Base-by-base conservation (phyloP, 2,113 vertebrate genomes). In the Bos taurus region DNA sequence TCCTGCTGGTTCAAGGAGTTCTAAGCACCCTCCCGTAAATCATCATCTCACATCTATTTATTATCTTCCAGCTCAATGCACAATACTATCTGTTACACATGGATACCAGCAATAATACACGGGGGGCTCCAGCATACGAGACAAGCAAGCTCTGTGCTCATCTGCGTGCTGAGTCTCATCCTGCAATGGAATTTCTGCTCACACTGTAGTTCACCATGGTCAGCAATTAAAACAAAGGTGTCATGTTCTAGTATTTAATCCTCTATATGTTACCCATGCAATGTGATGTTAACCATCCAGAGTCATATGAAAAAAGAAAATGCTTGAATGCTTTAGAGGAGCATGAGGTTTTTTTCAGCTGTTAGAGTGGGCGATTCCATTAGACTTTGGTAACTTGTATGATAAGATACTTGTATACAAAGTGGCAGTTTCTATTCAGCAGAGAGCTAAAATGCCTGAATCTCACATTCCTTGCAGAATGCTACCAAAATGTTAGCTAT, bases 1-100 rank as follows among this genome's bases (percentile, higher is more conserved):
- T 98, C 97, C 98, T 91, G 93, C 98, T 94, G 97, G 98, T 98
- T 99, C 98, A 98, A 98, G 98, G 98, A 98, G 97, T 99, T 99
- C 97, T 97, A 98, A 98, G 96, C 98, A 98, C 97, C 98, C 97
- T 99, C 98, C 98, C 98, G 98, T 99, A 99, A 99, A 99, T 99
- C 98, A 98, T 99, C 98, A 97, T 98, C 98, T 98, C 98, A 98
- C 97, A 98, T 98, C 98, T 99, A 99, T 99, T 99, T 99, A 99
- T 99, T 98, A 98, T 98, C 99, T 99, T 99, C 98, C 98, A 99
- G 98, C 97, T 98, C 98, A 98, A 96, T 98, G 98, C 98, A 99
- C 99, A 99, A 98, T 97, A 98, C 98, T 99, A 98, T 99, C 98
- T 98, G 99, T 98, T 99, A 99, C 98, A 99, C 99, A 98, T 97